Percentiles rank a stretch among this genome's conserved stretches.
These are phyloP conservation scores for Dicentrarchus labrax DNA, from an alignment of 2,113 vertebrate genomes.

Conservation along the genomic window DNA sequence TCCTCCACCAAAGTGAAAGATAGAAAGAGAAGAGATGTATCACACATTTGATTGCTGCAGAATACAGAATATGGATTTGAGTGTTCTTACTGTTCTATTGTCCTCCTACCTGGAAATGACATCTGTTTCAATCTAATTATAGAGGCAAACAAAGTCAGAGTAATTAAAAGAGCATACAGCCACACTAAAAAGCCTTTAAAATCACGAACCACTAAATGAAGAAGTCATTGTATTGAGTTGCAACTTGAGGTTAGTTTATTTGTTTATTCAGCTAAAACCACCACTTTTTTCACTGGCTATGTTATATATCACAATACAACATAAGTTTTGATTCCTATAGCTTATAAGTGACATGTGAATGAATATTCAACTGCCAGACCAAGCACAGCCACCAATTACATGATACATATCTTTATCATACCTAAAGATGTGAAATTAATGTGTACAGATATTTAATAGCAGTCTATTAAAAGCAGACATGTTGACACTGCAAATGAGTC, in stretches of 20 bases:
- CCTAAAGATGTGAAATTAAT: background rate
- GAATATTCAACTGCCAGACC: background rate
- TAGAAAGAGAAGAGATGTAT: background rate
- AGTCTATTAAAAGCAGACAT: background rate
- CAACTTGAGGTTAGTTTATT: background rate
- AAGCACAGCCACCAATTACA: background rate
- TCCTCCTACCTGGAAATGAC: conserved; percentile 13
- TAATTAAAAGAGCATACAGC: background rate
- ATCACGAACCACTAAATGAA: conserved; percentile 7
- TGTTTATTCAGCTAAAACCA: background rate
- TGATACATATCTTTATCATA: background rate
- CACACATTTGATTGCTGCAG: conserved; percentile 1
- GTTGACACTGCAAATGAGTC: background rate
- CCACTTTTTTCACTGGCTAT: background rate
- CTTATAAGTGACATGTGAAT: background rate
- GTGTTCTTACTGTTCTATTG: conserved; percentile 4
- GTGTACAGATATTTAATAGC: background rate
- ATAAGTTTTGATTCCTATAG: background rate
- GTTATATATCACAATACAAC: background rate
- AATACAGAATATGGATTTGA: conserved; percentile 24
- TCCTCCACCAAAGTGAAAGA: conserved; percentile 14
- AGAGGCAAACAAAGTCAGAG: conserved; percentile 4
- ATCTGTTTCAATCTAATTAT: conserved; percentile 15
- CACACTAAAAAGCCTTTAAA: conserved; percentile 4
- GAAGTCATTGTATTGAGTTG: background rate